Evolutionary conservation across 1,140 invertebrate species (phyloP), one percentile per base, ranked within the genome.

Genomic region (Asbolus verrucosus): DNA sequence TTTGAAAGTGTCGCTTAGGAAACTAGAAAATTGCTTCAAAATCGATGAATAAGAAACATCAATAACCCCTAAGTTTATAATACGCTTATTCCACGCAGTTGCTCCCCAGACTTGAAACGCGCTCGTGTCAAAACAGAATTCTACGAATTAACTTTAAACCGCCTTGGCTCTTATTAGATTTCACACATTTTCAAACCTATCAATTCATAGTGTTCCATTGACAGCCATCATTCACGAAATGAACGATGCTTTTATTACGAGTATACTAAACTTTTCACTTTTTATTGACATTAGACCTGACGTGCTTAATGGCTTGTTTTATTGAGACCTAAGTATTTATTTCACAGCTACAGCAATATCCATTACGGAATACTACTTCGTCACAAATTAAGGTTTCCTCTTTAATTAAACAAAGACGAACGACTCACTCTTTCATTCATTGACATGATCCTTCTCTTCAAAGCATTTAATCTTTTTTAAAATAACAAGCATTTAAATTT

Each of bases 251-350:
- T 54, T 54, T 54, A 54, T 54, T 54, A 54, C 27, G 27, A 11
- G 46, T 54, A 27, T 16, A 54, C 46, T 54, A 54, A 54, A 30
- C 19, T 54, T 54, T 54, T 54, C 21, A 54, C 46, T 54, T 54
- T 54, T 54, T 54, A 54, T 54, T 54, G 46, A 54, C 46, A 54
- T 54, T 54, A 54, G 27, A 54, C 46, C 21, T 54, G 46, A 54
- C 46, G 46, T 54, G 46, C 46, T 54, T 54, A 54, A 54, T 54
- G 46, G 46, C 27, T 54, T 54, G 46, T 30, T 54, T 54, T 54
- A 54, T 54, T 54, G 46, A 54, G 46, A 54, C 21, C 46, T 54
- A 54, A 54, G 46, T 54, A 54, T 54, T 54, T 54, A 54, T 54
- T 54, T 54, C 46, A 27, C 11, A 54, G 46, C 46, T 54, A n/a